These are phyloP conservation scores for Stomatorhinus ivindoensis DNA, from an alignment of 2,113 vertebrate species.

Conservation along the genomic window DNA sequence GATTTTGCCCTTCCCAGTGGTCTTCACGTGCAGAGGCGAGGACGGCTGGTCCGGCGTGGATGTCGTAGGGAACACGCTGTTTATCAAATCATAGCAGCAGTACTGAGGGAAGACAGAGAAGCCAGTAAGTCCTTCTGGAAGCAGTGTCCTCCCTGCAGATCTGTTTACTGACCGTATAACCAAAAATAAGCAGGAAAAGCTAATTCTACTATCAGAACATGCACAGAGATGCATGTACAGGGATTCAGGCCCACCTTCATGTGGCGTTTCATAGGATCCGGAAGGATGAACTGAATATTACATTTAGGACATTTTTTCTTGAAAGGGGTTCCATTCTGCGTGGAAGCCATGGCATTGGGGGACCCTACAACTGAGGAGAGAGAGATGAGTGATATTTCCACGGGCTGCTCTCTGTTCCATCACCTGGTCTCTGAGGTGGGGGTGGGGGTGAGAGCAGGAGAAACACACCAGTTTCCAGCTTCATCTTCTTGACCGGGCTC, in stretches of 20 bases:
- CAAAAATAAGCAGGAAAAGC: neutral
- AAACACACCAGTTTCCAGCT: constrained; percentile 47
- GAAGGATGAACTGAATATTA: constrained; percentile 75
- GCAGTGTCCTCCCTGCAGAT: neutral
- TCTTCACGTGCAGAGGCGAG: constrained; percentile 27
- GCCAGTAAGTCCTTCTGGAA: constrained; percentile 10
- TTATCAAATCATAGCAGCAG: constrained; percentile 67
- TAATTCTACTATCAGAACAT: neutral
- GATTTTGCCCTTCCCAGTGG: constrained; percentile 77
- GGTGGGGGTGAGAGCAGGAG: neutral
- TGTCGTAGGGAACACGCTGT: constrained; percentile 49
- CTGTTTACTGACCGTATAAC: neutral
- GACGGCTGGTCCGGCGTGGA: constrained; percentile 44
- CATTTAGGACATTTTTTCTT: constrained; percentile 83
- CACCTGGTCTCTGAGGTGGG: neutral
- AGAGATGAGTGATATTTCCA: neutral
- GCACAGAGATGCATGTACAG: neutral
- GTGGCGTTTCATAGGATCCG: constrained; percentile 75
- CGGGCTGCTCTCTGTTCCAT: neutral
- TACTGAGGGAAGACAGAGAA: constrained; percentile 53
- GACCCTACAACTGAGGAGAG: neutral
- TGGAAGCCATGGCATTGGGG: constrained; percentile 35
- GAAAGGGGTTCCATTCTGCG: constrained; percentile 73
- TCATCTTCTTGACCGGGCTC: constrained; percentile 57
- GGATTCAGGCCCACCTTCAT: constrained; percentile 64